These are phyloP conservation scores for Hiodon alosoides DNA, from an alignment of 2,113 vertebrate genomes.

Conservation along the genomic window DNA sequence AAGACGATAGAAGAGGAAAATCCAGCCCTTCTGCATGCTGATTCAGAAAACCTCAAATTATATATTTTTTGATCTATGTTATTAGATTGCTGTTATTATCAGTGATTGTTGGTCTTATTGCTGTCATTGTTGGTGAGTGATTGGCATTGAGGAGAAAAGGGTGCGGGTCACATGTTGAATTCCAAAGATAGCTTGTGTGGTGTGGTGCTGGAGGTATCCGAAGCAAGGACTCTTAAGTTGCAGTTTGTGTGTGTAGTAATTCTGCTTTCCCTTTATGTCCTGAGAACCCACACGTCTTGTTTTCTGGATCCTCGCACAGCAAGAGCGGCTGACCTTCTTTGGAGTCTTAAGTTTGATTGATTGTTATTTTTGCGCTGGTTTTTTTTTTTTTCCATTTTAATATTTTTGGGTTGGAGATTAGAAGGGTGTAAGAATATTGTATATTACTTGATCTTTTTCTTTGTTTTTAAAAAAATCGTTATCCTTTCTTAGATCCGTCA, in stretches of 20 bases:
- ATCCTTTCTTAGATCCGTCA: neutral
- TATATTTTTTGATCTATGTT: conserved; percentile 40
- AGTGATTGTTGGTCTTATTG: conserved; percentile 25
- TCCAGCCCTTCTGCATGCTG: conserved; percentile 35
- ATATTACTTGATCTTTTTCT: neutral
- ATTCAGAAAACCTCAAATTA: neutral
- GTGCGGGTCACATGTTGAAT: conserved; percentile 24
- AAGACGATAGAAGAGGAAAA: conserved; percentile 39
- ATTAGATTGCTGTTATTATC: conserved; percentile 38
- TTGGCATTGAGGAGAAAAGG: conserved; percentile 31
- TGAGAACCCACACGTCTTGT: too few species aligned
- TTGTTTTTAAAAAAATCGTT: neutral
- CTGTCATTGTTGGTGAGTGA: conserved; percentile 44
- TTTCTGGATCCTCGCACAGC: too few species aligned
- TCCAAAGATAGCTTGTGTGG: conserved; percentile 40
- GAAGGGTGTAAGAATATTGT: neutral
- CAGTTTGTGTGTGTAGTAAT: too few species aligned
- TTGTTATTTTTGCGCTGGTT: neutral
- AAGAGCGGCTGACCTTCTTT: too few species aligned
- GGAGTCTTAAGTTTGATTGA: too few species aligned
- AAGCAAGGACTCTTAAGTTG: too few species aligned
- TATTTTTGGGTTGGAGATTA: neutral
- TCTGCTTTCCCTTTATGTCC: too few species aligned
- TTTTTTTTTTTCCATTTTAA: neutral
- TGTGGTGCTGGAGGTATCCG: too few species aligned